Conservation (phyloP, 2,113 vertebrate genomes). For the Chaetorhynchus papuensis region DNA sequence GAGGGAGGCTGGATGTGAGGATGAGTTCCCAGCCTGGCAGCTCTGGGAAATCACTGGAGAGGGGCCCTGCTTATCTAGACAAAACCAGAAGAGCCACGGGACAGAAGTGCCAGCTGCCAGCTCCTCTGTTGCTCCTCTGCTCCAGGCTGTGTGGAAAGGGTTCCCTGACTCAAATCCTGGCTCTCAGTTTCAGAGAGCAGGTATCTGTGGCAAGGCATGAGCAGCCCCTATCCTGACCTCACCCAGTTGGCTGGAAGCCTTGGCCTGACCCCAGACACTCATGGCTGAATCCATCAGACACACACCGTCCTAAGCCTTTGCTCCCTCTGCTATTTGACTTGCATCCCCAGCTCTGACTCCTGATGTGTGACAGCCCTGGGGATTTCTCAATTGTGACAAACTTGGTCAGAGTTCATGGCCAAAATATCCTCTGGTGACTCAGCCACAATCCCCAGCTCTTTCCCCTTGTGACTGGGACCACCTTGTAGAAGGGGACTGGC, state of each 20-base stretch:
- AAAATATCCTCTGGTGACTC: neutral
- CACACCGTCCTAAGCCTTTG: neutral
- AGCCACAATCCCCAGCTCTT: neutral
- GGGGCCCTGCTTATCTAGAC: neutral
- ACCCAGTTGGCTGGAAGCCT: neutral
- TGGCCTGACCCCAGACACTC: neutral
- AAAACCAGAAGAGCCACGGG: neutral
- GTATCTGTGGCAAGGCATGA: neutral
- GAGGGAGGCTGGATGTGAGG: neutral
- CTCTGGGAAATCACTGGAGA: neutral
- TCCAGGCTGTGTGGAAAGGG: neutral
- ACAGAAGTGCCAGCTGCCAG: neutral
- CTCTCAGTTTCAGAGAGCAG: neutral
- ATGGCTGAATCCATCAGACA: neutral
- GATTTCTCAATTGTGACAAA: neutral
- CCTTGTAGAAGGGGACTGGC: neutral
- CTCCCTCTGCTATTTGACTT: slow-evolving; percentile 10
- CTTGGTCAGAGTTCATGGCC: neutral
- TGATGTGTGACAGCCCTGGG: neutral
- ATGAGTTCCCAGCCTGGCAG: neutral
- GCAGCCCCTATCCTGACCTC: neutral
- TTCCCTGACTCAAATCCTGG: neutral
- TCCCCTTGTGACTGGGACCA: neutral
- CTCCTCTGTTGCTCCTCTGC: too few species aligned
- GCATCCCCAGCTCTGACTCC: neutral